These are phyloP conservation scores for Corydoras maculifer DNA, from an alignment of 2,113 vertebrate genomes.

Conservation along the genomic window DNA sequence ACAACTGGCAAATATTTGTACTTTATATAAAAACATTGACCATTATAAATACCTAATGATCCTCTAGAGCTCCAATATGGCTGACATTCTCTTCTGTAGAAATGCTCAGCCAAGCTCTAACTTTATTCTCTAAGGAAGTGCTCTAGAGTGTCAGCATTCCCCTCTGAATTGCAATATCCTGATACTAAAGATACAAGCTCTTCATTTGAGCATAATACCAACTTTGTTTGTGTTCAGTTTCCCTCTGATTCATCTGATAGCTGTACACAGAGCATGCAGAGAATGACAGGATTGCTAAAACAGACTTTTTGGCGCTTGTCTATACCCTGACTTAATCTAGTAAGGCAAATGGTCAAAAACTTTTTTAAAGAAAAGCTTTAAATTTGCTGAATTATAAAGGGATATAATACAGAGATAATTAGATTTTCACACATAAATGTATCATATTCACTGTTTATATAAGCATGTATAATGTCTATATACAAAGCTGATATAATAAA, in stretches of 20 bases:
- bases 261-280: conserved; percentile 28
- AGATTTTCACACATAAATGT: no score
- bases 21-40: background rate
- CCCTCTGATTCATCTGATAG: conserved; percentile 37
- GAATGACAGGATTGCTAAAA: conserved; percentile 18
- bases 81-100: conserved; percentile 11
- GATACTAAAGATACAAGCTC: conserved; percentile 25
- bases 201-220: conserved; percentile 25
- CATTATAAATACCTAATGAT: background rate
- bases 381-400: no score
- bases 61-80: conserved; percentile 25
- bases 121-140: conserved; percentile 13
- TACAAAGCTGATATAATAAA: no score
- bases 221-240: conserved; percentile 38
- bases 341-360: background rate
- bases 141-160: conserved; percentile 8
- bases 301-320: conserved; percentile 38
- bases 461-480: no score
- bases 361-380: no score
- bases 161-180: conserved; percentile 15
- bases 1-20: no score
- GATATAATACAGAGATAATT: no score
- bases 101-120: background rate
- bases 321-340: background rate
- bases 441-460: no score